Evolutionary conservation across 1,140 invertebrate genomes (phyloP), one percentile per base, ranked within the genome.

Genomic region (Bombus huntii): DNA sequence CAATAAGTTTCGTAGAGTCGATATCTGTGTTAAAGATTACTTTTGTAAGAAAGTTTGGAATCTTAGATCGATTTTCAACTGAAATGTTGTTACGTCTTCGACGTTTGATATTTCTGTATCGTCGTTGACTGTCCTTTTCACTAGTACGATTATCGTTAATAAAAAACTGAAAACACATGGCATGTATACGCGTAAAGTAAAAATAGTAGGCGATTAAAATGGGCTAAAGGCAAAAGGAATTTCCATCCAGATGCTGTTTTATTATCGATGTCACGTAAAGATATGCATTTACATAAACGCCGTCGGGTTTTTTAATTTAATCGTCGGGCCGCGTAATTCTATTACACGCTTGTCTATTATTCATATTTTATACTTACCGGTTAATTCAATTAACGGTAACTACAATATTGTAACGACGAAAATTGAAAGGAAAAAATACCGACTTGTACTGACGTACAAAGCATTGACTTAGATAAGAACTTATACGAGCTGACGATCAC

Each of bases 401-500:
- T 18, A 13, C 22, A 3, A 15, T n/a, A 31, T 31, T 0, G 15
- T 31, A 25, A 8, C 3, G 34, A 22, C 10, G 22, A 25, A 25
- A 68, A 37, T 34, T 37, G 22, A 37, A 68, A 22, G 1, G 25
- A 22, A 1, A 57, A 78, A 22, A 57, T 68, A 5, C 18, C 18
- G 3, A 9, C 39, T 39, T 28, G 1, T 47, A 47, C 6, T n/a
- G 74, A 77, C 74, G 81, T 12, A 70, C 10, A 22, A 83, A 70
- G 18, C 65, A 18, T 12, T 12, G 44, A 76, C 37, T 57, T 59
- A 70, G 74, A 70, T 76, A 83, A 78, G 74, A 70, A 81, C 59
- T 44, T 39, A 18, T 22, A 57, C 59, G 44, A 76, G 73, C 73
- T 6, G 13, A 42, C n/a, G 74, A 77, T 70, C 74, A 77, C 81